These are phyloP conservation scores for Heliconius hewitsoni DNA, from an alignment of 1,140 invertebrate species.

Conservation along the genomic window DNA sequence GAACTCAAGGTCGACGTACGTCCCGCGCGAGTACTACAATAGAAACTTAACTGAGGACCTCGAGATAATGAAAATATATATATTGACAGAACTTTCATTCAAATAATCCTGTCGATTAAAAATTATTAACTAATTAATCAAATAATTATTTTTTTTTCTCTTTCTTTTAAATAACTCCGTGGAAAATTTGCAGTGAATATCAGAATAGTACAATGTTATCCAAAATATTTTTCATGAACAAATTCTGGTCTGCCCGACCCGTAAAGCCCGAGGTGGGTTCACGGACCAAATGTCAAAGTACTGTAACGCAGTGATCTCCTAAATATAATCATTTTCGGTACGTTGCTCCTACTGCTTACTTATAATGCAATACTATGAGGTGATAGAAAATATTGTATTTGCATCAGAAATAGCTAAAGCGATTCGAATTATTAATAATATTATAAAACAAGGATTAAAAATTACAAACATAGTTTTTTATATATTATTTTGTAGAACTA, in stretches of 20 bases:
- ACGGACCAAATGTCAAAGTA: constrained; percentile 50
- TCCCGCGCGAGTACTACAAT: constrained; percentile 25
- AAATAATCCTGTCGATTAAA: background rate
- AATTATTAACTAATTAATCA: background rate
- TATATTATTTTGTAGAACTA: background rate
- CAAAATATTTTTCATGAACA: background rate
- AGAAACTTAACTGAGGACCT: constrained; percentile 24
- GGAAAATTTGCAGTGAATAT: background rate
- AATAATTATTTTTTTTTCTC: no score
- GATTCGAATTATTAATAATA: no score
- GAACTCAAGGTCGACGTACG: constrained; percentile 27
- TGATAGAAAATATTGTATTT: background rate
- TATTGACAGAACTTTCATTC: background rate
- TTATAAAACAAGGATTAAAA: no score
- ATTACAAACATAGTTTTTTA: background rate
- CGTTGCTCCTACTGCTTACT: constrained; percentile 41
- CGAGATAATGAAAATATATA: constrained; percentile 22
- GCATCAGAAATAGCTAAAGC: no score
- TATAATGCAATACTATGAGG: constrained; percentile 35
- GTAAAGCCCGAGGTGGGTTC: constrained; percentile 33
- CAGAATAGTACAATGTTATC: background rate
- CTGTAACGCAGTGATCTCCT: constrained; percentile 49
- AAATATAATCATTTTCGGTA: constrained; percentile 57
- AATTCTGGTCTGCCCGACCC: constrained; percentile 22
- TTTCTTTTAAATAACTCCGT: no score